These are phyloP conservation scores for Amphiprion ocellaris DNA, from an alignment of 2,113 vertebrate genomes.

Conservation along the genomic window DNA sequence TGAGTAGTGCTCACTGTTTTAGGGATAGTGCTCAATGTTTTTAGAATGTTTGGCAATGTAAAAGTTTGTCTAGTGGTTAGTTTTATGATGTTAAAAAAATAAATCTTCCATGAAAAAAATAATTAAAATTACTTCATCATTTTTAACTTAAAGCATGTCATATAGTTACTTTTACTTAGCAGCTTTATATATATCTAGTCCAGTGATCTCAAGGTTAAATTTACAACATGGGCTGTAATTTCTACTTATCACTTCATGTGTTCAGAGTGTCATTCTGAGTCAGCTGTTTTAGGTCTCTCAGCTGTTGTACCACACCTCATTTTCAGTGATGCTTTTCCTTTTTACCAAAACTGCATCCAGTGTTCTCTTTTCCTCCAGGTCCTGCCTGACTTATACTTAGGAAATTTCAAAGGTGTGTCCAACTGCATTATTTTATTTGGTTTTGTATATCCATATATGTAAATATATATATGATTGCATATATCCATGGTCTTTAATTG, in stretches of 20 bases:
- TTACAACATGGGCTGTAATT: background rate
- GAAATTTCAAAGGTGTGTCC: slow-evolving; percentile 94
- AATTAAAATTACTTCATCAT: no score
- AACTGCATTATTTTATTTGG: background rate
- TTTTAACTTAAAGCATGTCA: background rate
- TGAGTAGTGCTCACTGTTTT: background rate
- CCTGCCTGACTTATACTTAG: slow-evolving; percentile 94
- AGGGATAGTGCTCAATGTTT: background rate
- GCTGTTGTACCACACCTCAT: slow-evolving; percentile 5
- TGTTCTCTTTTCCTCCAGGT: slow-evolving; percentile 81
- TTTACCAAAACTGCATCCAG: background rate
- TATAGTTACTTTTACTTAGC: background rate
- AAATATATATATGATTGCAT: no score
- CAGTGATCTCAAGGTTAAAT: background rate
- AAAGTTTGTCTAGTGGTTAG: background rate
- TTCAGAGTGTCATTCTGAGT: slow-evolving; percentile 7
- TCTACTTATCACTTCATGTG: slow-evolving; percentile 15
- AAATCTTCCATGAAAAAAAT: no score
- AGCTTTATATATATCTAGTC: background rate
- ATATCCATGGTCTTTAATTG: background rate
- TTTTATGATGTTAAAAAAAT: background rate
- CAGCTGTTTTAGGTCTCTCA: slow-evolving; percentile 10
- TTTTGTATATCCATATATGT: no score
- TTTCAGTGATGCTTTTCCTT: slow-evolving; percentile 9
- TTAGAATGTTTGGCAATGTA: background rate